Evolutionary conservation across 2,888 invertebrate species (phyloP), one percentile per base, ranked within the genome.

Genomic region (Apamea anceps): DNA sequence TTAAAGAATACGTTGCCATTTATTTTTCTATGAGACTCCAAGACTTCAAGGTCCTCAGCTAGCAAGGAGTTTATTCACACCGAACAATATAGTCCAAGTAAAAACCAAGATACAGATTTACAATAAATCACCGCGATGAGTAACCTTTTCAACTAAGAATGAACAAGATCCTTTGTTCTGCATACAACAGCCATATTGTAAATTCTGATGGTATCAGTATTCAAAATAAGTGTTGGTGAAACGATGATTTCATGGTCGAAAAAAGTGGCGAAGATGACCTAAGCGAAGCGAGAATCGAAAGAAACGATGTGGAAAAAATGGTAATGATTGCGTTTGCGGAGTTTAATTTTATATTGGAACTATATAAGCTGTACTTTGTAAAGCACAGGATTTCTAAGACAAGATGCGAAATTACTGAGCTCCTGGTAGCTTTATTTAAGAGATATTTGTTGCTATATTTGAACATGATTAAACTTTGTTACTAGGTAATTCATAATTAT

Each of bases 221-320:
- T 81, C 63, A 81, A 79, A 81, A 75, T 57, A 60, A 72, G 75
- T 78, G 80, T 83, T 81, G 81, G 62, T 79, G 79, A 80, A 88
- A 82, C 80, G 79, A 86, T 88, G 78, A 87, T 83, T 87, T 84
- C 87, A 87, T 63, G 84, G 84, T 57, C 72, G 77, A 87, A 87
- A 87, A 85, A 87, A 86, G 78, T 66, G 15, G 45, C 48, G 13
- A 84, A 42, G 77, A 81, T 86, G 81, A 85, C 76, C 85, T 87
- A 76, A 86, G 72, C 87, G 66, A 80, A 80, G 70, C 74, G 62
- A 63, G 75, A 77, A 65, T 66, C 15, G 21, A 13, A 73, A n/a
- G 62, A 66, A 72, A 66, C n/a, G 51, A 63, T 32, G 68, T 45
- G n/a, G 12, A 82, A 86, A 68, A 80, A 79, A 83, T 8, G 1